phyloP scores from a whole-genome alignment of 2,888 invertebrate genomes.

The Dryobotodes eremita region DNA sequence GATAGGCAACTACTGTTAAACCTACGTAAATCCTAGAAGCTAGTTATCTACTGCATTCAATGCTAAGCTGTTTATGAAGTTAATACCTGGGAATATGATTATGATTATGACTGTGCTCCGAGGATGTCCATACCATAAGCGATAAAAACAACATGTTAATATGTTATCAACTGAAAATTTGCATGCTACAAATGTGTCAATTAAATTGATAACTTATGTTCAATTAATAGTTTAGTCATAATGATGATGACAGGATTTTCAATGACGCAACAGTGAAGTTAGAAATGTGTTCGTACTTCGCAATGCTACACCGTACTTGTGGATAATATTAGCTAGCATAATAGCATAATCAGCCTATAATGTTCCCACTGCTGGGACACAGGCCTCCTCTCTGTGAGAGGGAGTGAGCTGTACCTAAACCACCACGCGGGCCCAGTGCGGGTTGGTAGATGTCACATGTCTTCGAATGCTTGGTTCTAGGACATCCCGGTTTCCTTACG shows the following conservation, averaged over 20 bases:
- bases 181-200: constrained; percentile 71
- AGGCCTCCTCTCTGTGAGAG: no score
- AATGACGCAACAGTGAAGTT: constrained; percentile 49
- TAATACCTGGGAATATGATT: constrained; percentile 39
- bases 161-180: constrained; percentile 74
- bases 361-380: no score
- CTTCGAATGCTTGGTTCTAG: no score
- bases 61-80: constrained; percentile 40
- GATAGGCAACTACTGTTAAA: constrained; percentile 1
- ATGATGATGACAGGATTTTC: constrained; percentile 50
- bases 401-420: no score
- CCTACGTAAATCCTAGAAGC: constrained; percentile 20
- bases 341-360: no score
- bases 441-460: no score
- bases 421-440: no score
- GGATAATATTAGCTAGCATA: constrained; percentile 10
- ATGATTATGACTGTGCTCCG: constrained; percentile 50
- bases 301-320: constrained; percentile 25
- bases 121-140: constrained; percentile 64
- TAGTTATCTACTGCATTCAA: constrained; percentile 27
- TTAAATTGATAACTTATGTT: constrained; percentile 73
- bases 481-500: no score
- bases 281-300: constrained; percentile 47
- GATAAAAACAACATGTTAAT: constrained; percentile 76
- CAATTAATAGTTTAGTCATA: constrained; percentile 70